A percentile compares a stretch with the other conserved stretches of the same genome.
These are phyloP conservation scores for Macaria liturata DNA, from an alignment of 2,888 invertebrate species.

Conservation along the genomic window DNA sequence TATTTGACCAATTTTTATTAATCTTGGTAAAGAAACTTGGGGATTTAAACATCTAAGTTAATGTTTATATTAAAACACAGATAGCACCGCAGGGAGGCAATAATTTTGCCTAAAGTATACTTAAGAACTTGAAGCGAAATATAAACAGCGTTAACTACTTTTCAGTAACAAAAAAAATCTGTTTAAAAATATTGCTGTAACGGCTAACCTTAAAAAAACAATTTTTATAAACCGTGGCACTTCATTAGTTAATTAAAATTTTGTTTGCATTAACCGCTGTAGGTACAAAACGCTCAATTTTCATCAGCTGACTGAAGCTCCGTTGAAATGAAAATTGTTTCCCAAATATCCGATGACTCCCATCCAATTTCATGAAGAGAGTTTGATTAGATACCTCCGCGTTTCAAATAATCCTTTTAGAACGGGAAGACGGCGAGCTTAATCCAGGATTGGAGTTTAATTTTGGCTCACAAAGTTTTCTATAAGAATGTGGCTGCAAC, in stretches of 20 bases:
- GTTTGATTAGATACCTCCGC: constrained; percentile 15
- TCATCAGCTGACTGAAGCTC: constrained; percentile 16
- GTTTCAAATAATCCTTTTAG: constrained; percentile 15
- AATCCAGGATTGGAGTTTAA: constrained; percentile 17
- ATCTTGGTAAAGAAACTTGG: too few relatives aligned
- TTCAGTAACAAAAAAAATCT: too few relatives aligned
- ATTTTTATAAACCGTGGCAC: neutral
- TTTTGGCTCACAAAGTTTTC: constrained; percentile 12
- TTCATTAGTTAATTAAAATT: constrained; percentile 15
- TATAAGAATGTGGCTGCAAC: constrained; percentile 17
- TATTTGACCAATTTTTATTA: too few relatives aligned
- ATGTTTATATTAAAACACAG: too few relatives aligned
- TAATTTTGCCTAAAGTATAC: too few relatives aligned
- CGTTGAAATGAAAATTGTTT: constrained; percentile 30
- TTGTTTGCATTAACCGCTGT: constrained; percentile 4
- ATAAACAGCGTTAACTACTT: too few relatives aligned
- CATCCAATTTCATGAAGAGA: constrained; percentile 18
- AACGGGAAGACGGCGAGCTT: constrained; percentile 15
- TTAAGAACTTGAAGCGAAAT: too few relatives aligned
- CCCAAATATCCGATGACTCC: constrained; percentile 23
- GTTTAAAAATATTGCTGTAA: too few relatives aligned
- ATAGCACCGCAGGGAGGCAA: too few relatives aligned
- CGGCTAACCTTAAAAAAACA: too few relatives aligned
- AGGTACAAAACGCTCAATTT: constrained; percentile 6
- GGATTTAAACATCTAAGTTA: too few relatives aligned